phyloP scores from a whole-genome alignment of 1,140 invertebrate species.

The Sycophila sp. region DNA sequence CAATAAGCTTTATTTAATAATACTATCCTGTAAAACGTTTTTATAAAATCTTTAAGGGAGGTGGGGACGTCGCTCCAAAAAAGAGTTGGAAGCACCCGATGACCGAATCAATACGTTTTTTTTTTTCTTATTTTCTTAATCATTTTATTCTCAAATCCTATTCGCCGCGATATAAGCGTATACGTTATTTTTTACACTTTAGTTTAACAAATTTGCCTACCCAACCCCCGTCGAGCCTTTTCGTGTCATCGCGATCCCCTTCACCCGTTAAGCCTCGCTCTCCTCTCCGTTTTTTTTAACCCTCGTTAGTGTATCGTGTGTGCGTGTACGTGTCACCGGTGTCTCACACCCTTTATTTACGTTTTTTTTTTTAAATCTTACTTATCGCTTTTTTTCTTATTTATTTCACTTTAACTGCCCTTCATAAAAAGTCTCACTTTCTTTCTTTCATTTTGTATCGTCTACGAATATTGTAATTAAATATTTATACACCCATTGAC shows the following conservation, averaged over 20 bases:
- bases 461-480: slow-evolving; percentile 57
- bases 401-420: not conserved
- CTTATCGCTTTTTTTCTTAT: not conserved
- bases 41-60: slow-evolving; percentile 8
- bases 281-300: not conserved
- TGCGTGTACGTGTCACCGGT: slow-evolving; percentile 20
- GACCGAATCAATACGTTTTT: no score
- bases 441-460: slow-evolving; percentile 27
- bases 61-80: no score
- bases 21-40: slow-evolving; percentile 20
- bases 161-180: not conserved
- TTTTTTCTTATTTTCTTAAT: no score
- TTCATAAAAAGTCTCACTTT: slow-evolving; percentile 23
- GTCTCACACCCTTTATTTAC: slow-evolving; percentile 6
- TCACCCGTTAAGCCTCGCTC: not conserved
- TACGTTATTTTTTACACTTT: slow-evolving; percentile 35
- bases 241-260: not conserved
- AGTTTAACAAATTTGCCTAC: slow-evolving; percentile 27
- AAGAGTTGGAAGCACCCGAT: no score
- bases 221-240: slow-evolving; percentile 11
- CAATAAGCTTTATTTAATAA: not conserved
- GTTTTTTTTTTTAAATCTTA: not conserved
- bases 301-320: slow-evolving; percentile 24
- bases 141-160: slow-evolving; percentile 3
- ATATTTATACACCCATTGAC: slow-evolving; percentile 65